These are phyloP conservation scores for Sitophilus oryzae DNA, from an alignment of 1,140 invertebrate genomes.

Conservation along the genomic window DNA sequence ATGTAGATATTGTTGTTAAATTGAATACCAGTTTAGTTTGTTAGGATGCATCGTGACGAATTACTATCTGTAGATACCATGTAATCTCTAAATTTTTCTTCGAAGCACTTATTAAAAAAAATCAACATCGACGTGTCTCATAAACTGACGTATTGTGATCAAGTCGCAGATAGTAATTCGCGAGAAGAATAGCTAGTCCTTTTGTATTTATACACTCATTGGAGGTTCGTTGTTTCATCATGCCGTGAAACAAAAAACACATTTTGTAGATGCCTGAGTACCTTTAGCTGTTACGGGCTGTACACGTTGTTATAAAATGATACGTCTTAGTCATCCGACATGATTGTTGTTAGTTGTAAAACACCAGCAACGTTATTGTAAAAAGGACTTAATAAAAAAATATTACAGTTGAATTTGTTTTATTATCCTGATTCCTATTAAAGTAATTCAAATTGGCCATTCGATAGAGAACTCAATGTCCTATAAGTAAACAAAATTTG, in stretches of 20 bases:
- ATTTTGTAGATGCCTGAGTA: conserved; percentile 44
- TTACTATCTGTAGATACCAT: too few species aligned
- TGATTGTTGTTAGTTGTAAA: conserved; percentile 41
- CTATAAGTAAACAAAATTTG: too few species aligned
- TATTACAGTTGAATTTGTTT: conserved; percentile 34
- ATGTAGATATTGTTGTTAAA: conserved; percentile 45
- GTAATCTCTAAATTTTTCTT: too few species aligned
- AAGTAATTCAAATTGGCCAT: too few species aligned
- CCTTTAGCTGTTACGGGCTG: conserved; percentile 45
- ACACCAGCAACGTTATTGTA: conserved; percentile 41
- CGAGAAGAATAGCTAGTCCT: conserved; percentile 17
- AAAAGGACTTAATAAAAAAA: conserved; percentile 39
- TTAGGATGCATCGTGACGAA: conserved; percentile 5
- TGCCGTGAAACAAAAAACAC: conserved; percentile 36
- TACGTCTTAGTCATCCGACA: conserved; percentile 38
- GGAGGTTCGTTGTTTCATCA: conserved; percentile 26
- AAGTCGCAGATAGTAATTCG: background rate
- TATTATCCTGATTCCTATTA: too few species aligned
- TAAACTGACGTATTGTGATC: background rate
- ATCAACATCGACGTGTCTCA: background rate
- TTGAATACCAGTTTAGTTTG: conserved; percentile 15
- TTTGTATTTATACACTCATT: conserved; percentile 44
- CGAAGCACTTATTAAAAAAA: too few species aligned
- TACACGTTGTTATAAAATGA: conserved; percentile 46
- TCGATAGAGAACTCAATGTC: too few species aligned